Base-by-base conservation (phyloP, 2,113 vertebrate species). In the Smithornis capensis region DNA sequence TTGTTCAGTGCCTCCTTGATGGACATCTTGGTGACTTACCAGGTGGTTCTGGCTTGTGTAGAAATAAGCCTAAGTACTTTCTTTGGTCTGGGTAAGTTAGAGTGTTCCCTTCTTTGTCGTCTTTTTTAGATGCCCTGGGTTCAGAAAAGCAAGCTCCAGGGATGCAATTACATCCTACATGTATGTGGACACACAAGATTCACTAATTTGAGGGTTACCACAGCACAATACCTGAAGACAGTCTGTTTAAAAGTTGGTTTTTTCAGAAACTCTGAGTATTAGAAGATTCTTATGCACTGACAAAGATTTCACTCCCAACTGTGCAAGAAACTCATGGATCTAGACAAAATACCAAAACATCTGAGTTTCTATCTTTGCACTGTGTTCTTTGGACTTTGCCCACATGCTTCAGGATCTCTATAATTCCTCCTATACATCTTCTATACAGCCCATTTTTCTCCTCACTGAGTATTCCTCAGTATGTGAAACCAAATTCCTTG, bases 361-460 rank as follows among this genome's bases (percentile, higher is more conserved):
- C 40, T 80, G 53, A 91, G 19, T 68, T 93, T 90, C 70, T 70
- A 57, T 15, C 28, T 55, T 65, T 83, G 13, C 29, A 27, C 31
- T 84, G 12, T 85, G 67, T 92, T 93, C 40, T 80, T 94, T 96
- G 90, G 92, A 68, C 16, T 83, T 88, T 15, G 23, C 25, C 85
- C 88, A 92, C 27, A 18, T 52, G 10, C 25, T 82, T 76, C 31
- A 84, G 44, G 49, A 40, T 75, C 25, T 79, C n/a, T 62, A 2
- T 49, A 79, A 73, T 76, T 92, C 40, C 28, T 80, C 19, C 25
- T 69, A 29, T 44, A 19, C 0, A 0, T 71, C 37, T 82, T 71
- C 29, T 71, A 10, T n/a, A 40, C 19, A 86, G 31, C 3, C 28
- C 16, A 22, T 59, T 79, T 82, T 83, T 44, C 16, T 69, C 12